A percentile compares a stretch with the other conserved stretches of the same genome.
Conservation (phyloP, 2,797 vertebrate genomes). For the Balearica regulorum region DNA sequence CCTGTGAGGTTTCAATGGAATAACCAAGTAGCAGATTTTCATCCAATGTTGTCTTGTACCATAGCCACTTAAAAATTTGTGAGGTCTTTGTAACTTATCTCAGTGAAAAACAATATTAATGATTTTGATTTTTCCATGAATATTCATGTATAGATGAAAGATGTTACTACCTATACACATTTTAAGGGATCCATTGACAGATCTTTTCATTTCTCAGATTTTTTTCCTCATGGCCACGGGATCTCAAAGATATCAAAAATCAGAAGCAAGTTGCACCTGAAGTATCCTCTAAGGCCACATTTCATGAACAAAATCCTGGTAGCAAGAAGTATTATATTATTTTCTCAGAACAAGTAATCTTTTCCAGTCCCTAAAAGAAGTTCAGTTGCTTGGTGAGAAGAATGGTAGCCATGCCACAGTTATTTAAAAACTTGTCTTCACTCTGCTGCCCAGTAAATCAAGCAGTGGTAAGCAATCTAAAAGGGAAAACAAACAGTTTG, state of each 20-base stretch:
- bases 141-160: not conserved
- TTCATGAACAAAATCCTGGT: not conserved
- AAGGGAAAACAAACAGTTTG: conserved; percentile 67
- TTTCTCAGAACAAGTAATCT: conserved; percentile 14
- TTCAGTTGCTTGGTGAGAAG: conserved; percentile 11
- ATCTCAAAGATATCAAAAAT: not conserved
- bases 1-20: not conserved
- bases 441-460: conserved; percentile 65
- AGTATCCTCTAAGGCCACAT: not conserved
- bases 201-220: not conserved
- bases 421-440: conserved; percentile 69
- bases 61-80: not conserved
- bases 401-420: conserved; percentile 40
- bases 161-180: not conserved
- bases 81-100: not conserved
- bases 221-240: not conserved
- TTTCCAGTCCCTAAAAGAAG: conserved; percentile 5
- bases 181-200: not conserved
- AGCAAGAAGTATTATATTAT: not conserved
- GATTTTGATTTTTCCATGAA: not conserved
- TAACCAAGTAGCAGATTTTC: not conserved
- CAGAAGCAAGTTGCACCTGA: not conserved
- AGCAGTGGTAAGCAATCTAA: conserved; percentile 55
- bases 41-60: not conserved
- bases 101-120: not conserved